Evolutionary conservation across 2,888 invertebrate species (phyloP).

Genomic region (Eubasilissa splendida): DNA sequence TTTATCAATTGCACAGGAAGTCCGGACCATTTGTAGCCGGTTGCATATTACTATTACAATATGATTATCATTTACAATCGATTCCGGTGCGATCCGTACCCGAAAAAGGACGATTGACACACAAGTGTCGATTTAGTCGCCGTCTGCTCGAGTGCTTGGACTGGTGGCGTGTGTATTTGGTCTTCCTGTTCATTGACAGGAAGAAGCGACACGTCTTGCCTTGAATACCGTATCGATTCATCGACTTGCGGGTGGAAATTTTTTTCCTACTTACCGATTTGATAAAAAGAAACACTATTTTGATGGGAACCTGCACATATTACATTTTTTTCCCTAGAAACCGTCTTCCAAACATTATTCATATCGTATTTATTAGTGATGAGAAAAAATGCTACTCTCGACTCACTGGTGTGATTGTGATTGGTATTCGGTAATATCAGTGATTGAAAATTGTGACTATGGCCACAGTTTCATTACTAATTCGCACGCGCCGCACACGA

Average conservation of each 20-base stretch:
- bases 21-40: slow-evolving; percentile 17
- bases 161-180: background rate
- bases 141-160: background rate
- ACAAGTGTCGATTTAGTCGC: background rate
- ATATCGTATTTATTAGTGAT: too few relatives aligned
- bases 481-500: too few relatives aligned
- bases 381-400: too few relatives aligned
- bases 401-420: too few relatives aligned
- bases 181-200: slow-evolving; percentile 2
- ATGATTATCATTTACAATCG: slow-evolving; percentile 23
- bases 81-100: slow-evolving; percentile 10
- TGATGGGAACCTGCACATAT: too few relatives aligned
- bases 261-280: too few relatives aligned
- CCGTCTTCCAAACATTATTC: background rate
- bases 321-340: background rate
- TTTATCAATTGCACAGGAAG: slow-evolving; percentile 16
- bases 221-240: background rate
- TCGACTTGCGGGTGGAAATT: background rate
- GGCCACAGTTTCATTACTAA: too few relatives aligned
- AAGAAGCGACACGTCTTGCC: background rate
- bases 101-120: slow-evolving; percentile 4
- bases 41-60: slow-evolving; percentile 30
- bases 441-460: too few relatives aligned
- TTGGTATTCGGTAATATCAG: too few relatives aligned
- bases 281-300: too few relatives aligned